Conservation (phyloP, 2,797 vertebrate genomes). For the Notolepis coatsorum region DNA sequence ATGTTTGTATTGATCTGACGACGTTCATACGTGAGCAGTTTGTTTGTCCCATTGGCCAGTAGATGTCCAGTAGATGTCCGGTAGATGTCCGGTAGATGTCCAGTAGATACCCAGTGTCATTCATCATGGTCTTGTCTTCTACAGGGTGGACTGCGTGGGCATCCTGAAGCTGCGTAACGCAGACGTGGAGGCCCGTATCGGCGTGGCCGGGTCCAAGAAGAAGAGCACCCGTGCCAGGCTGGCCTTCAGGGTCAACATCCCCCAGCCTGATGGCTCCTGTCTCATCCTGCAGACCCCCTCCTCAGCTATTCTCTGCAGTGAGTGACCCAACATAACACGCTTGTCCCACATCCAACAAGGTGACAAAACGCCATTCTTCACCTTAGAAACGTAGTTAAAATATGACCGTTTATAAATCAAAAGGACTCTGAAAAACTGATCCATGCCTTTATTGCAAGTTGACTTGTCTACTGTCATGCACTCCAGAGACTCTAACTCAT, state of each 20-base stretch:
- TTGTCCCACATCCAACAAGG: too few species aligned
- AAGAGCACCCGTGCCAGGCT: constrained; percentile 97
- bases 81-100: too few species aligned
- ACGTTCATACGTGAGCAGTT: background rate
- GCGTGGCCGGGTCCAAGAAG: constrained; percentile 97
- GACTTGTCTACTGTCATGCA: too few species aligned
- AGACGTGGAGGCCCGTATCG: constrained; percentile 98
- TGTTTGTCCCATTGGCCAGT: too few species aligned
- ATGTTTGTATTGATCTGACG: background rate
- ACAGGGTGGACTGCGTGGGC: constrained; percentile 97
- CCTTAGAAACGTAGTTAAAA: too few species aligned
- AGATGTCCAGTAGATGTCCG: too few species aligned
- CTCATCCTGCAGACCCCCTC: constrained; percentile 93
- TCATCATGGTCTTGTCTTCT: background rate
- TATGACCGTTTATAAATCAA: too few species aligned
- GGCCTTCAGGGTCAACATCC: constrained; percentile 94
- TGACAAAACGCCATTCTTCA: too few species aligned
- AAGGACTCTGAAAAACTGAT: too few species aligned
- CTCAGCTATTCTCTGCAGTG: constrained; percentile 97
- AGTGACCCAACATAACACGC: constrained; percentile 72
- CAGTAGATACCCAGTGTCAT: background rate
- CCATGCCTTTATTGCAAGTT: too few species aligned
- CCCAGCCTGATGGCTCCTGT: constrained; percentile 90
- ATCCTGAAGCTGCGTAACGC: constrained; percentile 98
- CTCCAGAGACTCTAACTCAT: too few species aligned